Base-by-base conservation (phyloP, 2,888 invertebrate species). In the Neoaliturus tenellus region DNA sequence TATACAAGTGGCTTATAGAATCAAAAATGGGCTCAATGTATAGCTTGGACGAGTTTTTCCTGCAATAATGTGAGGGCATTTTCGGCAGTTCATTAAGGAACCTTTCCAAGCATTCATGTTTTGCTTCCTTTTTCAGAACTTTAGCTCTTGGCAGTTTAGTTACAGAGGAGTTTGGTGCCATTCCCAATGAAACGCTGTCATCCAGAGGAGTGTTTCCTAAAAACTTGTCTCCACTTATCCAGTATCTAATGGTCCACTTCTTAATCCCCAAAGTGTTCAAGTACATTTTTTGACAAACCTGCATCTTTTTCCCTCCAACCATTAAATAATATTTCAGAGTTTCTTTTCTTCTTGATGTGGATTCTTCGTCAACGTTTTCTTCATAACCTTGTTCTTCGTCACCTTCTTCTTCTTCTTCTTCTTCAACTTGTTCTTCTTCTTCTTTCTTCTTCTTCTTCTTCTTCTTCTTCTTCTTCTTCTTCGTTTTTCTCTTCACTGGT, bases 31-130 rank as follows among this genome's bases (percentile, higher is more conserved):
- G 73, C 73, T 71, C 73, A 71, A 33, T 71, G n/a, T 71, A 71
- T 71, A 71, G 5, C n/a, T 71, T 71, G 33, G 73, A 71, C 14
- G 73, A 71, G 73, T 71, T 71, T 35, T 71, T 71, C 35, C 73
- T 71, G 73, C 73, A 71, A 71, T 71, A 71, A 71, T 71, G 73
- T n/a, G 73, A 71, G 33, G 73, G 73, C 73, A 71, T 71, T n/a
- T n/a, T 71, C 73, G 73, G 6, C 73, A 71, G 73, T 33, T 33
- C 73, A 71, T 71, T 35, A 35, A 71, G 73, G 33, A 71, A 71
- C 73, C 39, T n/a, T n/a, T 31, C 73, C 35, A 71, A 71, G 73
- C 73, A 71, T 33, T 71, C 33, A 17, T 20, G 3, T 17, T 17
- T n/a, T 31, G 17, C 33, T 71, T 71, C 33, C n/a, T 71, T 71